Evolutionary conservation across 2,888 invertebrate species (phyloP).

Genomic region (Spialia ferax): DNA sequence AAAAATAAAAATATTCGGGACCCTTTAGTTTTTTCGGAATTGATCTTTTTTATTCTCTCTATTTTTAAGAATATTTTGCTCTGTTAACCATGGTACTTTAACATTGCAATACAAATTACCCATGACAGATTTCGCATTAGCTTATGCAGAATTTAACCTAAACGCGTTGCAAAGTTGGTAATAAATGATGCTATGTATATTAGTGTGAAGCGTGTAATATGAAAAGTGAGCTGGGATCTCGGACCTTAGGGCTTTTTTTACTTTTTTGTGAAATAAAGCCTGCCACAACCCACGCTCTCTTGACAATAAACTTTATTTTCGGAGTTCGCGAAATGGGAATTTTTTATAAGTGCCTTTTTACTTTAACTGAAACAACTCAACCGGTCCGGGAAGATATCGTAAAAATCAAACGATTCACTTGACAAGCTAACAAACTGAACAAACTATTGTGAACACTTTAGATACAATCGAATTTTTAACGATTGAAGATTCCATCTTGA

Average conservation of each 20-base stretch:
- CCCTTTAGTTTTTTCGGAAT: too few relatives aligned
- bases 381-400: constrained; percentile 60
- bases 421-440: constrained; percentile 50
- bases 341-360: constrained; percentile 62
- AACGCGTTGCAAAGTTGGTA: constrained; percentile 38
- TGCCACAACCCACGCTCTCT: constrained; percentile 61
- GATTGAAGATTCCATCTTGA: constrained; percentile 1
- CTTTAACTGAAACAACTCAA: constrained; percentile 64
- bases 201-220: constrained; percentile 41
- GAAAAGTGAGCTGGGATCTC: constrained; percentile 40
- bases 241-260: constrained; percentile 41
- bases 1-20: too few relatives aligned
- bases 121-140: constrained; percentile 41
- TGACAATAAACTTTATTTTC: constrained; percentile 79
- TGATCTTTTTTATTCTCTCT: too few relatives aligned
- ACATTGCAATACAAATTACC: constrained; percentile 34
- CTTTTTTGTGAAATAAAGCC: constrained; percentile 54
- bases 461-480: constrained; percentile 19
- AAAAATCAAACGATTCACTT: constrained; percentile 62
- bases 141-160: constrained; percentile 33
- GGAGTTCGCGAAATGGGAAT: constrained; percentile 63
- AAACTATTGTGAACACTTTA: constrained; percentile 44
- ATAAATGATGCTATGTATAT: constrained; percentile 40
- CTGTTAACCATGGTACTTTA: constrained; percentile 3
- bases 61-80: too few relatives aligned